Percentiles rank a stretch among this genome's conserved stretches.
These are phyloP conservation scores for Aradophagus sp. DNA, from an alignment of 1,140 invertebrate species.

Conservation along the genomic window DNA sequence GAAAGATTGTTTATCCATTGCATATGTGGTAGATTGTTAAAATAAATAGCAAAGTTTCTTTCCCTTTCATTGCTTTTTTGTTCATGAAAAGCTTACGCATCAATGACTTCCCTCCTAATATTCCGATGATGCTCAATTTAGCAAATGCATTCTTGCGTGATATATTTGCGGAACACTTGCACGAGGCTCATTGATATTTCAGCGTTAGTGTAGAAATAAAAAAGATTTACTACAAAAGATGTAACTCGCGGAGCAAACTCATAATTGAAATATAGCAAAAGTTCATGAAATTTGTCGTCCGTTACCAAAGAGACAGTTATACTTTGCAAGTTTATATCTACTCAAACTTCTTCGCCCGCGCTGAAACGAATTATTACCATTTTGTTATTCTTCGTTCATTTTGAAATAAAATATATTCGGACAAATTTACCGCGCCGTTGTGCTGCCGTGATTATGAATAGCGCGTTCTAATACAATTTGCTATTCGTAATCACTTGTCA, in stretches of 20 bases:
- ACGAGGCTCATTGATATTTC: slow-evolving; percentile 38
- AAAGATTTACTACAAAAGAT: slow-evolving; percentile 47
- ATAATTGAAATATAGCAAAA: slow-evolving; percentile 54
- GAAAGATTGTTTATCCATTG: no score
- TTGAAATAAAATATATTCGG: slow-evolving; percentile 39
- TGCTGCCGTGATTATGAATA: slow-evolving; percentile 3
- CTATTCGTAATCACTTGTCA: slow-evolving; percentile 12
- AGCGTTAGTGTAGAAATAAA: slow-evolving; percentile 34
- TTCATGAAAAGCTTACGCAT: no score
- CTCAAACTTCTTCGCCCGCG: slow-evolving; percentile 41
- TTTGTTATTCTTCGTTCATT: slow-evolving; percentile 46
- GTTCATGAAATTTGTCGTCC: slow-evolving; percentile 53
- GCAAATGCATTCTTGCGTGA: not conserved
- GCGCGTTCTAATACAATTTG: slow-evolving; percentile 14
- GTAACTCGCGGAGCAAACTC: slow-evolving; percentile 41
- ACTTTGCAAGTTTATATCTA: slow-evolving; percentile 51
- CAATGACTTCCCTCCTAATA: no score
- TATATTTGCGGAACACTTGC: slow-evolving; percentile 22
- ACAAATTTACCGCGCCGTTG: slow-evolving; percentile 27
- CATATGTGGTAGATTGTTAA: no score
- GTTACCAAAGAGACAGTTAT: slow-evolving; percentile 51
- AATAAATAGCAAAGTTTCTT: no score
- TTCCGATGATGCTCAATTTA: no score
- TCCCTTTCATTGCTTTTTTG: no score
- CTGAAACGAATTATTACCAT: slow-evolving; percentile 51